Percentiles rank a stretch among this genome's conserved stretches.
These are phyloP conservation scores for Alethe castanea DNA, from an alignment of 2,113 vertebrate species.

Conservation along the genomic window DNA sequence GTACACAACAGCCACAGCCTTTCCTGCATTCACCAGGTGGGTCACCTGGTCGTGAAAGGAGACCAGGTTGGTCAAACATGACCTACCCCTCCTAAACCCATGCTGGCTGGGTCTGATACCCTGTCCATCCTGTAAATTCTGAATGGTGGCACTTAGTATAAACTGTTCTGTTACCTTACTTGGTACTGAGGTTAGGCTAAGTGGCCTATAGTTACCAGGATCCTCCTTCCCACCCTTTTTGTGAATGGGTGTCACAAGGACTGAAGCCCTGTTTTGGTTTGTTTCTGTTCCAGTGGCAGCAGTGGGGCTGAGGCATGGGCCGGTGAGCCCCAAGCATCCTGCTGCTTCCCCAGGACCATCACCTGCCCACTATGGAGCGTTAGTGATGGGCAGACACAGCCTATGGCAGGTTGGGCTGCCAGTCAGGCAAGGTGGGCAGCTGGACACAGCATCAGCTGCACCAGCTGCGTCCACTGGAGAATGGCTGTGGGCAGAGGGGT, in stretches of 20 bases:
- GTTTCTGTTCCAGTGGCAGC: neutral
- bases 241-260: neutral
- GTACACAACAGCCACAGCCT: neutral
- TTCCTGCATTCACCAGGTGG: too few relatives aligned
- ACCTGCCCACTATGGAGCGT: neutral
- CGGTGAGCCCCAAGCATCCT: fast-evolving
- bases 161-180: neutral
- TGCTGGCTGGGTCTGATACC: neutral
- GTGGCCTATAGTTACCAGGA: neutral
- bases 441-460: neutral
- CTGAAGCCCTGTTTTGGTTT: neutral
- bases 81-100: neutral
- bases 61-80: neutral
- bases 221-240: neutral
- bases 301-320: fast-evolving
- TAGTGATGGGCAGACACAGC: fast-evolving
- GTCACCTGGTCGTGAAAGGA: neutral
- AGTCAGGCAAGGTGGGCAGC: neutral
- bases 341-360: neutral
- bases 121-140: neutral
- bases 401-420: neutral
- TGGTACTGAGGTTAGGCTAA: neutral
- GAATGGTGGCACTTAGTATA: neutral
- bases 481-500: fast-evolving
- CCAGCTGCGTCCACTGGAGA: neutral